Percentiles rank a stretch among this genome's conserved stretches.
phyloP scores from a whole-genome alignment of 2,888 invertebrate species.

The Conus canariensis region DNA sequence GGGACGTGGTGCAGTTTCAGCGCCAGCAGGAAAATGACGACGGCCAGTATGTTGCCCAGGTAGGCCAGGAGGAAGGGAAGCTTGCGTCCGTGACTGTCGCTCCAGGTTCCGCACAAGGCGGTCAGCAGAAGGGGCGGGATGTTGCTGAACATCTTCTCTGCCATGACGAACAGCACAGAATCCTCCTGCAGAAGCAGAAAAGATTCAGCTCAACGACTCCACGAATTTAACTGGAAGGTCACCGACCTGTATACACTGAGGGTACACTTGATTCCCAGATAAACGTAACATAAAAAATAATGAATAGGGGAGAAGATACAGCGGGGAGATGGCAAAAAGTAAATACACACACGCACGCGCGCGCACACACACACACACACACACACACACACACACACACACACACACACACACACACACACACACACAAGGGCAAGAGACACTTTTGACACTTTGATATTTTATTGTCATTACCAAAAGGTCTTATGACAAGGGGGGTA shows the following conservation, averaged over 20 bases:
- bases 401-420: not conserved
- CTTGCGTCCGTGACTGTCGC: not conserved
- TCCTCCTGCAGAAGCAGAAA: not conserved
- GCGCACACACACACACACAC: not conserved
- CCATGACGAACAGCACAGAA: not conserved
- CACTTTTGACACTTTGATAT: too few relatives aligned
- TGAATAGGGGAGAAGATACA: too few relatives aligned
- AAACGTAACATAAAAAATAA: too few relatives aligned
- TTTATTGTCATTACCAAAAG: too few relatives aligned
- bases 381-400: not conserved
- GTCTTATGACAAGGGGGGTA: too few relatives aligned
- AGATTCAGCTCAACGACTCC: too few relatives aligned
- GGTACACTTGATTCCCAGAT: too few relatives aligned
- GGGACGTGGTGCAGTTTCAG: not conserved
- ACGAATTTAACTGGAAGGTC: too few relatives aligned
- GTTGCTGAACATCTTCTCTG: slow-evolving; percentile 24
- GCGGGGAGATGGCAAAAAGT: too few relatives aligned
- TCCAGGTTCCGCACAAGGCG: not conserved
- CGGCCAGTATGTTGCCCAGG: slow-evolving; percentile 7
- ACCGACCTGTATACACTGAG: too few relatives aligned
- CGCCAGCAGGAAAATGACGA: not conserved
- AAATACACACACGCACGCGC: not conserved
- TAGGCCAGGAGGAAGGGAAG: not conserved
- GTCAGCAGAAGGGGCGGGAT: not conserved
- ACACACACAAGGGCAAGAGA: not conserved